Evolutionary conservation across 2,113 vertebrate species (phyloP).

Genomic region (Trogon melanurus): DNA sequence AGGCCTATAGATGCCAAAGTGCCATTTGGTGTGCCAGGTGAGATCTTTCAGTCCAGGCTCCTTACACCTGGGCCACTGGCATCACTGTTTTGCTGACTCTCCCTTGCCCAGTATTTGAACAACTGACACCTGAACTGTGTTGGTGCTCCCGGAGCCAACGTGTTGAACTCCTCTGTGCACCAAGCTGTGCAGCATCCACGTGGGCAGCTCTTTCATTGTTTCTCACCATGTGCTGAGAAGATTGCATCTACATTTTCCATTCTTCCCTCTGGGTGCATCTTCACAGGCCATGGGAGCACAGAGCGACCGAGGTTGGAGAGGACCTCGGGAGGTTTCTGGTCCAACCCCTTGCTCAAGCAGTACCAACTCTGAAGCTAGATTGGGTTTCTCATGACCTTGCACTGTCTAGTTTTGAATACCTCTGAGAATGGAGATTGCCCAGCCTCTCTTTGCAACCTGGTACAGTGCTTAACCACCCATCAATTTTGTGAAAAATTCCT

Average conservation of each 20-base stretch:
- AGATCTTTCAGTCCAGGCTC: neutral
- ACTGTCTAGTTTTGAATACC: neutral
- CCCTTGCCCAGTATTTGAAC: neutral
- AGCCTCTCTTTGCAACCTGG: neutral
- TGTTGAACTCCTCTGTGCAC: rapidly evolving
- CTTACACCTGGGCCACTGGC: neutral
- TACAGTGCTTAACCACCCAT: neutral
- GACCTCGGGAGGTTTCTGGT: neutral
- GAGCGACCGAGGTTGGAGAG: neutral
- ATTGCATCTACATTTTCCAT: neutral
- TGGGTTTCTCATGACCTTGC: neutral
- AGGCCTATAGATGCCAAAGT: neutral
- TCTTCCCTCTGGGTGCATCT: neutral
- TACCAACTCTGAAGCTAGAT: neutral
- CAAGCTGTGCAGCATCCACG: neutral
- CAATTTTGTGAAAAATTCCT: neutral
- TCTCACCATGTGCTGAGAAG: neutral
- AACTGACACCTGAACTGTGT: rapidly evolving
- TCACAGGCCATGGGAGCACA: neutral
- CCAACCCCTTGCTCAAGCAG: neutral
- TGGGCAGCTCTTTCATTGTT: rapidly evolving
- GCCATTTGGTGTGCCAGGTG: neutral
- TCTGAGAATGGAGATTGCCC: neutral
- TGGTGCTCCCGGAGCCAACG: neutral
- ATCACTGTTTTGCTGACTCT: neutral